Conservation (phyloP, 2,888 invertebrate species). For the Eristalis arbustorum region DNA sequence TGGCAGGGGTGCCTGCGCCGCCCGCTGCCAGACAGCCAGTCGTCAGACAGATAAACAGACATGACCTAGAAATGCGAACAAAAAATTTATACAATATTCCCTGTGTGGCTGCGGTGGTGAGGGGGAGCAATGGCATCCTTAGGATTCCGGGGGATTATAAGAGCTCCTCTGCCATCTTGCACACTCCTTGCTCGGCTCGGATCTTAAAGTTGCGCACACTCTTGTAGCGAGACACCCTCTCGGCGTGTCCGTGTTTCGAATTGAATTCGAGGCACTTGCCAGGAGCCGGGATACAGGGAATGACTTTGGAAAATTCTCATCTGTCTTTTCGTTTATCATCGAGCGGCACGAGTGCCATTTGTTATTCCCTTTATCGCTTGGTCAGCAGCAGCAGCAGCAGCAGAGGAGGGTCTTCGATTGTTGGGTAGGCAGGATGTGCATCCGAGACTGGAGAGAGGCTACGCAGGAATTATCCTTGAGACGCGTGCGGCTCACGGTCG, state of each 20-base stretch:
- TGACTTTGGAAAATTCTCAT: conserved; percentile 9
- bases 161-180: conserved; percentile 50
- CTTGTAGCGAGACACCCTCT: conserved; percentile 17
- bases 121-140: not conserved
- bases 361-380: conserved; percentile 30
- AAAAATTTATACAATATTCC: conserved; percentile 37
- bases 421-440: conserved; percentile 2
- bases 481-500: conserved; percentile 7
- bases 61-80: conserved; percentile 68
- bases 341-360: conserved; percentile 25
- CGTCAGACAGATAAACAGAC: conserved; percentile 70
- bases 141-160: conserved; percentile 41
- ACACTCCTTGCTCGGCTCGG: conserved; percentile 12
- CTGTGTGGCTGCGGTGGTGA: not conserved
- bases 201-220: conserved; percentile 37
- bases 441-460: not conserved
- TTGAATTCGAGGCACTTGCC: conserved; percentile 23
- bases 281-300: not conserved
- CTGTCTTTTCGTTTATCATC: conserved; percentile 29
- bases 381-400: not conserved
- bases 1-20: not conserved
- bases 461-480: not conserved
- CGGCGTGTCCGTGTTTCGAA: conserved; percentile 26
- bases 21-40: conserved; percentile 50
- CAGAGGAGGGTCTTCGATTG: not conserved